Evolutionary conservation across 2,888 invertebrate genomes (phyloP).

Genomic region (Argyra leucocephala): DNA sequence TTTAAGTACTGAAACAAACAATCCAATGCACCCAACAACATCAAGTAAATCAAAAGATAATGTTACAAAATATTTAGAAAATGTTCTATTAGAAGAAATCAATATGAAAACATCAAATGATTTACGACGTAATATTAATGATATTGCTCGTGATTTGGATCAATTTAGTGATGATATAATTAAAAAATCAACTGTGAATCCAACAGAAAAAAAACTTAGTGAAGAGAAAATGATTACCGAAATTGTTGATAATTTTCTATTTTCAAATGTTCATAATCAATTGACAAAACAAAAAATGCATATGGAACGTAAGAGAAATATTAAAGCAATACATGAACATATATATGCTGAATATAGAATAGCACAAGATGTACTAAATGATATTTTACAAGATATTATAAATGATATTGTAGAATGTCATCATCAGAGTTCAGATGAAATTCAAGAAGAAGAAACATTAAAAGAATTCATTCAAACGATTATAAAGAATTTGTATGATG

Average conservation of each 20-base stretch:
- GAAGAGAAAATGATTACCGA: background rate
- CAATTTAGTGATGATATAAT: background rate
- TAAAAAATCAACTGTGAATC: background rate
- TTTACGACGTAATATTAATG: constrained; percentile 47
- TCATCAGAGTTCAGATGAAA: background rate
- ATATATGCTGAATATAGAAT: background rate
- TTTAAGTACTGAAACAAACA: constrained; percentile 69
- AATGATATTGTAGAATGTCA: background rate
- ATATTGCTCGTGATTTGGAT: constrained; percentile 38
- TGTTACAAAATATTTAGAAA: constrained; percentile 54
- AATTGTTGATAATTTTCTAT: background rate
- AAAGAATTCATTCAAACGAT: background rate
- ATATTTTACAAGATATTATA: background rate
- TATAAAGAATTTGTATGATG: background rate
- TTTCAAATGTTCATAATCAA: background rate
- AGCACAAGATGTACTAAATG: background rate
- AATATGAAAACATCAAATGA: constrained; percentile 50
- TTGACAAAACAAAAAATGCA: background rate
- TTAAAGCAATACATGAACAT: background rate
- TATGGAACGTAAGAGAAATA: background rate
- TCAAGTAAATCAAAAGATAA: too few species aligned
- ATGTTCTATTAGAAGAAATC: constrained; percentile 53
- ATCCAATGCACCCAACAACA: constrained; percentile 45
- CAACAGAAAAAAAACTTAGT: background rate
- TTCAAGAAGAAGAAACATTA: background rate